phyloP scores from a whole-genome alignment of 1,140 invertebrate species.

The Lepidotrigona ventralis region DNA sequence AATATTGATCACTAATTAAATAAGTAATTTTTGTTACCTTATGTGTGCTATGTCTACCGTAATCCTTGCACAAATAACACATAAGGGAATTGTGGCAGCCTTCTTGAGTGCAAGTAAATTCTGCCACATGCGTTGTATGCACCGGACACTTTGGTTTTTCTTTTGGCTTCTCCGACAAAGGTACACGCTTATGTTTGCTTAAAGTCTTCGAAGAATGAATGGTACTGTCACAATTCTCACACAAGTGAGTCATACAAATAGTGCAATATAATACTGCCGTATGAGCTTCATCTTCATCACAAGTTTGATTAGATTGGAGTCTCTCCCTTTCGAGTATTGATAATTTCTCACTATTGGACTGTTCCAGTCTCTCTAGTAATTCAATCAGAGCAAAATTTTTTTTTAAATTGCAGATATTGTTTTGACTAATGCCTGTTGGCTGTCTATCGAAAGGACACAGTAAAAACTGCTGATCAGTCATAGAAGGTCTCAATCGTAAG shows the following conservation, averaged over 20 bases:
- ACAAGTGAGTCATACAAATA: slow-evolving; percentile 82
- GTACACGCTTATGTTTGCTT: slow-evolving; percentile 82
- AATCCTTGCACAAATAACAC: slow-evolving; percentile 84
- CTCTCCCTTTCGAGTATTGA: slow-evolving; percentile 79
- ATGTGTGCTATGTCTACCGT: slow-evolving; percentile 82
- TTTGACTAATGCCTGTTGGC: slow-evolving; percentile 81
- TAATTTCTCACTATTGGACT: slow-evolving; percentile 73
- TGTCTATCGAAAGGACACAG: slow-evolving; percentile 84
- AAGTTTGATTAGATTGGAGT: slow-evolving; percentile 79
- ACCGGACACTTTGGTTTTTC: slow-evolving; percentile 83
- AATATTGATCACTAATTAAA: neutral
- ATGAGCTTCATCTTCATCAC: slow-evolving; percentile 84
- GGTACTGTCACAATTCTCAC: slow-evolving; percentile 81
- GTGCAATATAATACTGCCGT: slow-evolving; percentile 83
- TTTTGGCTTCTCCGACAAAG: slow-evolving; percentile 82
- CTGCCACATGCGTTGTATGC: slow-evolving; percentile 82
- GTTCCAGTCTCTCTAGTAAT: slow-evolving; percentile 81
- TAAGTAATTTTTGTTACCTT: slow-evolving; percentile 73
- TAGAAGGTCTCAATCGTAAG: slow-evolving; percentile 77
- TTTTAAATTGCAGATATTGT: slow-evolving; percentile 83
- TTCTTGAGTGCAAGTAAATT: slow-evolving; percentile 83
- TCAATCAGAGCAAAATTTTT: slow-evolving; percentile 85
- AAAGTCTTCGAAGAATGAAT: slow-evolving; percentile 83
- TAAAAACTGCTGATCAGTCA: slow-evolving; percentile 75
- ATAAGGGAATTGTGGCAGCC: slow-evolving; percentile 80